Evolutionary conservation across 2,888 invertebrate species (phyloP), one percentile per base, ranked within the genome.

Genomic region (Pyrochroa serraticornis): DNA sequence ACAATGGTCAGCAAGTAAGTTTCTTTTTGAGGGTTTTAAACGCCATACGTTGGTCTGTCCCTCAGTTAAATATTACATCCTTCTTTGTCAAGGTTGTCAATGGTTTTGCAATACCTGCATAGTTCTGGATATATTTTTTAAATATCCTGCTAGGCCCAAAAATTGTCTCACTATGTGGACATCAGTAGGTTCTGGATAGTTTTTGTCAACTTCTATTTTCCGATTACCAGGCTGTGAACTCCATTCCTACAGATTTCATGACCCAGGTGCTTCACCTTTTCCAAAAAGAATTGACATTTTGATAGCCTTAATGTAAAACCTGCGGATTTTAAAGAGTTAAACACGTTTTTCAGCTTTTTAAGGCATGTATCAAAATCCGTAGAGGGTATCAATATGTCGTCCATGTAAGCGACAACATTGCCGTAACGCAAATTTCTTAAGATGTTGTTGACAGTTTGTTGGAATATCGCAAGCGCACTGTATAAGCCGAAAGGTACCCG

Each of bases 181-280:
- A 9, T 6, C 6, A 13, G 10, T 43, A 14, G 43, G 43, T 31
- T 8, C 8, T 6, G 43, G 43, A 31, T 12, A 43, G 9, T 43
- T 14, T 43, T 43, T 6, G 8, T 12, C 43, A 6, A 14, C 43
- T 8, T 6, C 8, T 8, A 14, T 13, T 43, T 43, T 43, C 6
- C 8, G 31, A 8, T 6, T 7, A 7, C 22, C 43, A 30, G 43
- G 43, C 7, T n/a, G n/a, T 9, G 9, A 30, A 43, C 13, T 6
- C 43, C 43, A 43, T 14, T 14, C 9, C 13, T 14, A 14, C 13
- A 7, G 8, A 43, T 43, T 43, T 43, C 43, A 14, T 43, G 13
- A 6, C 43, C 43, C 30, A 43, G 43, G 9, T 12, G 13, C 8
- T 8, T 43, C 6, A 43, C 13, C 13, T 14, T 8, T 8, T 6